These are phyloP conservation scores for Frieseomelitta varia DNA, from an alignment of 1,140 invertebrate genomes.

Conservation along the genomic window DNA sequence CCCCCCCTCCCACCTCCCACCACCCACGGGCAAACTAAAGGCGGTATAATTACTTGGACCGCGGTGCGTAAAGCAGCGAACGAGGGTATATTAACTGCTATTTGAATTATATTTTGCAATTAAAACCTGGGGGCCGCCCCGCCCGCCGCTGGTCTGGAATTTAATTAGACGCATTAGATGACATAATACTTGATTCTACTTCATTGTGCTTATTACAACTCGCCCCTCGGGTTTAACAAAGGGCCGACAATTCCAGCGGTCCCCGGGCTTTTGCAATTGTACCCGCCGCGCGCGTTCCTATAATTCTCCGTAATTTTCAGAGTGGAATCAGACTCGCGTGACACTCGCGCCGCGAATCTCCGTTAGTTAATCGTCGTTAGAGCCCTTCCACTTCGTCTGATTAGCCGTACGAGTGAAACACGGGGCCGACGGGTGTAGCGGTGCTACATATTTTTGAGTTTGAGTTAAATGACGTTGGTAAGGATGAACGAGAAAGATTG, in stretches of 20 bases:
- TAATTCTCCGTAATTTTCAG: conserved; percentile 48
- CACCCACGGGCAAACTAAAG: neutral
- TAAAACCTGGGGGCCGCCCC: conserved; percentile 15
- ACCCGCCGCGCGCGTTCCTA: conserved; percentile 21
- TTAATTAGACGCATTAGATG: conserved; percentile 52
- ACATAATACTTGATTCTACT: conserved; percentile 49
- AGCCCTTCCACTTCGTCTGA: neutral
- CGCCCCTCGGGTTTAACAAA: conserved; percentile 37
- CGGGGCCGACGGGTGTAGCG: no score
- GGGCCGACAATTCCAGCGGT: conserved; percentile 37
- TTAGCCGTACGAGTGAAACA: neutral
- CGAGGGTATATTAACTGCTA: conserved; percentile 15
- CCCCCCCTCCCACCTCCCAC: no score
- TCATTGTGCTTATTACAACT: conserved; percentile 47
- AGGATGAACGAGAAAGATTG: no score
- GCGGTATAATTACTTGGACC: conserved; percentile 6
- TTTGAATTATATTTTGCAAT: conserved; percentile 53
- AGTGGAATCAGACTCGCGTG: conserved; percentile 26
- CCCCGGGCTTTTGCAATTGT: conserved; percentile 44
- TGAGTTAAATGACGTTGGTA: no score
- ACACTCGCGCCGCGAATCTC: conserved; percentile 19
- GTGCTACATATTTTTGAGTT: no score
- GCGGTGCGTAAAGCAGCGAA: neutral
- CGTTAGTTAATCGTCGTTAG: conserved; percentile 15
- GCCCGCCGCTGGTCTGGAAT: conserved; percentile 23